phyloP scores from a whole-genome alignment of 2,113 vertebrate genomes.

The Psilopsiagon aurifrons region DNA sequence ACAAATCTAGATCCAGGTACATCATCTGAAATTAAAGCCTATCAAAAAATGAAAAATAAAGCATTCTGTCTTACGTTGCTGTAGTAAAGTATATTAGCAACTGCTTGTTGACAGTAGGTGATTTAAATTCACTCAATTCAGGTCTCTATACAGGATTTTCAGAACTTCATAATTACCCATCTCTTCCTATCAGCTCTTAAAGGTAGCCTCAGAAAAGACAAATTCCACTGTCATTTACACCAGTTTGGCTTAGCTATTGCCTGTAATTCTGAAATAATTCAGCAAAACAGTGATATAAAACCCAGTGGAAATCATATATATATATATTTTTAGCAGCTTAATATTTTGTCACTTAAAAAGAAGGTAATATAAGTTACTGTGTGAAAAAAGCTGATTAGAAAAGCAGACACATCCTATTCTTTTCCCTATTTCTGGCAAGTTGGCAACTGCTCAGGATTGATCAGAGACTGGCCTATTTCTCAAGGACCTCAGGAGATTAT shows the following conservation, averaged over 20 bases:
- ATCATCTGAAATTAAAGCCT: neutral
- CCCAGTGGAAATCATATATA: constrained; percentile 62
- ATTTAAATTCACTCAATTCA: neutral
- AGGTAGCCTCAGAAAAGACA: constrained; percentile 42
- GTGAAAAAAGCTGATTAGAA: constrained; percentile 74
- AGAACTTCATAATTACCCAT: neutral
- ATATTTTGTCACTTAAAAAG: constrained; percentile 66
- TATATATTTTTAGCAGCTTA: constrained; percentile 52
- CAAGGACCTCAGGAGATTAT: constrained; percentile 69
- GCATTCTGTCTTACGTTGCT: neutral
- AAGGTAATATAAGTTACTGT: constrained; percentile 51
- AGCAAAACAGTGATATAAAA: constrained; percentile 64
- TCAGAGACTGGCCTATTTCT: constrained; percentile 77
- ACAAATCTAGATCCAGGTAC: neutral
- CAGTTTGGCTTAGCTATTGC: constrained; percentile 65
- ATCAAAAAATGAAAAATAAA: neutral
- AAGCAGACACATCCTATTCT: constrained; percentile 70
- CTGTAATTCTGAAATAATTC: constrained; percentile 69
- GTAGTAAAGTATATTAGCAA: neutral
- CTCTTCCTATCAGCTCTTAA: neutral
- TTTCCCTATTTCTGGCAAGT: constrained; percentile 70
- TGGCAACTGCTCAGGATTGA: constrained; percentile 74
- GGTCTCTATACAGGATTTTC: neutral
- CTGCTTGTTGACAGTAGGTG: neutral
- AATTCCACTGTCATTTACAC: constrained; percentile 49